Evolutionary conservation across 2,888 invertebrate genomes (phyloP).

Genomic region (Poecilobothrus nobilitatus): DNA sequence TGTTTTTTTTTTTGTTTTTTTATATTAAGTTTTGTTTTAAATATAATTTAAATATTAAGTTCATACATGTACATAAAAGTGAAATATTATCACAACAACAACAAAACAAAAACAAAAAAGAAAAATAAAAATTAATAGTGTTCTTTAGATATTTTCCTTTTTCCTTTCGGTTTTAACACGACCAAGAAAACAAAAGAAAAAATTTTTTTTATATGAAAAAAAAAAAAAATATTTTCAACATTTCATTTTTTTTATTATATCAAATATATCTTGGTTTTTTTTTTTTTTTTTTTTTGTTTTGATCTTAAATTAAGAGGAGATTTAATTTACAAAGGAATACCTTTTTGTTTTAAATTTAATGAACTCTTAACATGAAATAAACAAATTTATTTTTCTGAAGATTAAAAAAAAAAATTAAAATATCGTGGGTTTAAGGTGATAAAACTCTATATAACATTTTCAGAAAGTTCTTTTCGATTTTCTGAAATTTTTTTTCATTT

Average conservation of each 20-base stretch:
- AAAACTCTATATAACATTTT: no score
- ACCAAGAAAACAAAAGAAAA: not conserved
- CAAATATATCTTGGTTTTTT: not conserved
- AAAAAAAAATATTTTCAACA: not conserved
- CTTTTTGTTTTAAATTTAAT: not conserved
- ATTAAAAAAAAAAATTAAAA: no score
- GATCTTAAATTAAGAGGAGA: not conserved
- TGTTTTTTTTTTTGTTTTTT: no score
- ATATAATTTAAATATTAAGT: not conserved
- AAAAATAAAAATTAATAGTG: not conserved
- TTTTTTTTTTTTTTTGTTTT: not conserved
- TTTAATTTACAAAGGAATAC: slow-evolving; percentile 1
- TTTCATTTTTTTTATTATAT: not conserved
- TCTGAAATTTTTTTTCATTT: no score
- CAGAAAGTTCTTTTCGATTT: no score
- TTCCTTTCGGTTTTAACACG: not conserved
- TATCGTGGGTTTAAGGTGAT: no score
- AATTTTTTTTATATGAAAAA: not conserved
- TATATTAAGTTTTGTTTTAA: not conserved
- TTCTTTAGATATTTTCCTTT: not conserved
- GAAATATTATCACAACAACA: not conserved
- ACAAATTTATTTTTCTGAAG: no score
- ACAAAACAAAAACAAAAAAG: not conserved
- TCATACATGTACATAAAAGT: not conserved
- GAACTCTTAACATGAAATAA: no score